A percentile compares a stretch with the other conserved stretches of the same genome.
phyloP scores from a whole-genome alignment of 2,113 vertebrate genomes.

The Apteryx owenii region DNA sequence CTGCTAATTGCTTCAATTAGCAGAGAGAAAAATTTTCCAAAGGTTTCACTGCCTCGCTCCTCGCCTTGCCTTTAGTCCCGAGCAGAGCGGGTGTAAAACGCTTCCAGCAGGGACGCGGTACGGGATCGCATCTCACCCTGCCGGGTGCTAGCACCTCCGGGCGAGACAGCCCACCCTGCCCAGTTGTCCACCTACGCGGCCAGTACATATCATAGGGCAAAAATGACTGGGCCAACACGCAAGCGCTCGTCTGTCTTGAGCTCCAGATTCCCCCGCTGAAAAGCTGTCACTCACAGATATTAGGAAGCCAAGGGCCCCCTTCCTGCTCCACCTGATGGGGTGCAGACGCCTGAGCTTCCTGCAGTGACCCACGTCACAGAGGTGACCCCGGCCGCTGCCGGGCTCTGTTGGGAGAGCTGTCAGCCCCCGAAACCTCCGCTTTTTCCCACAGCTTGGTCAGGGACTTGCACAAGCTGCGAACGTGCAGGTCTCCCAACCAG shows the following conservation, averaged over 20 bases:
- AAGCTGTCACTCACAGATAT: neutral
- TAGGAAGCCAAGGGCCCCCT: accelerated
- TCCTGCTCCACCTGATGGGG: accelerated
- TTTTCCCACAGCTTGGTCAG: no score
- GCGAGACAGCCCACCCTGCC: neutral
- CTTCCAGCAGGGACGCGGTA: neutral
- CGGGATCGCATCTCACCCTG: neutral
- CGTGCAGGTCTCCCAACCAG: no score
- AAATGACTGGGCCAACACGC: no score
- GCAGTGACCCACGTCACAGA: accelerated
- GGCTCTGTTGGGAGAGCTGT: no score
- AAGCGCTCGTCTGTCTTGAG: accelerated
- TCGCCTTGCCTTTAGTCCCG: neutral
- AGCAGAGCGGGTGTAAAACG: neutral
- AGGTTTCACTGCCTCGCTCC: neutral
- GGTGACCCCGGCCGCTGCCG: no score
- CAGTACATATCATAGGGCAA: neutral
- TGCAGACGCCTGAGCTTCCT: accelerated
- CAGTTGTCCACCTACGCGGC: neutral
- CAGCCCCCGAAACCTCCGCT: no score
- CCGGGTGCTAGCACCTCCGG: neutral
- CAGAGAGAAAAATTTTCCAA: neutral
- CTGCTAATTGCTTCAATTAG: neutral
- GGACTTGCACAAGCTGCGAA: no score
- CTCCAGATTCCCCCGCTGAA: neutral